These are phyloP conservation scores for Anomalospiza imberbis DNA, from an alignment of 2,797 vertebrate genomes.

Conservation along the genomic window DNA sequence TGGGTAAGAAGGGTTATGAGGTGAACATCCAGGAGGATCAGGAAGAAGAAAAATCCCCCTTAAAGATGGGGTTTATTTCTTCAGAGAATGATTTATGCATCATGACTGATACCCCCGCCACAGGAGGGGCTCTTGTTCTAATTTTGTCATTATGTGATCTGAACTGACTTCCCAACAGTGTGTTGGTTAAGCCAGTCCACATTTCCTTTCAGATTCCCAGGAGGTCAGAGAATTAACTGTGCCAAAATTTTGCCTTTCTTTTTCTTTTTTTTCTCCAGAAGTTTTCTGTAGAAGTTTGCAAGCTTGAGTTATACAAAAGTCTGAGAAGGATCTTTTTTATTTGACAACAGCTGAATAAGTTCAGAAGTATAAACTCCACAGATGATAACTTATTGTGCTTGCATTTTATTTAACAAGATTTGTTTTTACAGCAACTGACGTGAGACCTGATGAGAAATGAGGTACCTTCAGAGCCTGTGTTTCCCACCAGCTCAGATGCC, in stretches of 20 bases:
- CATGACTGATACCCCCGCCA: background rate
- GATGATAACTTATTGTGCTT: background rate
- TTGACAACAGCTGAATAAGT: background rate
- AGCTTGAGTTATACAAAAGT: background rate
- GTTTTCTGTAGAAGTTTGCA: background rate
- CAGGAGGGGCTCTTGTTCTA: background rate
- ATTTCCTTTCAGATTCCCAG: background rate
- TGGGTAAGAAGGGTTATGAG: background rate
- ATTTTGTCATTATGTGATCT: background rate
- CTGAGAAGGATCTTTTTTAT: background rate
- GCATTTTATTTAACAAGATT: background rate
- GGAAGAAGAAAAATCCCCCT: background rate
- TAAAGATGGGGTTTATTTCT: background rate
- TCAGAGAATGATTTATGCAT: background rate
- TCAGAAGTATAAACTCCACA: background rate
- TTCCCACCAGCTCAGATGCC: slow-evolving; percentile 50
- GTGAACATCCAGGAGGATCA: background rate
- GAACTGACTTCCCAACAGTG: background rate
- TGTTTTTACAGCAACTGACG: slow-evolving; percentile 22
- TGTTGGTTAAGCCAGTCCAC: background rate
- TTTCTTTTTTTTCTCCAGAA: too few species aligned
- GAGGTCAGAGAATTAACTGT: background rate
- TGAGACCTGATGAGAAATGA: slow-evolving; percentile 44
- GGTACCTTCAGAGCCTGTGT: background rate
- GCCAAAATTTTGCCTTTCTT: background rate